Evolutionary conservation across 2,113 vertebrate species (phyloP), one percentile per base, ranked within the genome.

Genomic region (Sigmodon hispidus): DNA sequence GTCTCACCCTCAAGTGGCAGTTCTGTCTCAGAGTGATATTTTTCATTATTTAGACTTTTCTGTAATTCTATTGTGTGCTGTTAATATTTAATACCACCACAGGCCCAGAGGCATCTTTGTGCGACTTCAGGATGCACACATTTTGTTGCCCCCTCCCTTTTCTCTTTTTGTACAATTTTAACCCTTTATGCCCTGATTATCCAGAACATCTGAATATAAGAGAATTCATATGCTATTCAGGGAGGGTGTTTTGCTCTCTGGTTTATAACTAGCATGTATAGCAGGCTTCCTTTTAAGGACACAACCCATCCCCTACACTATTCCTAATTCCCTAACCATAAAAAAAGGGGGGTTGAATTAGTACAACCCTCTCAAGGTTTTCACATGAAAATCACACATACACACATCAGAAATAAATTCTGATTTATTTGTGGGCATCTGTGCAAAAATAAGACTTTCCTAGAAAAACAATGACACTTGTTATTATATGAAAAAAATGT

Each of bases 11-110:
- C 88, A 10, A 84, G 88, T 43, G 93, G 90, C 43, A 59, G 67
- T 43, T 93, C 80, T 72, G 87, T 87, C 79, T 77, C 87, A 86
- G 80, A 94, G n/a, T 10, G 13, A 22, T 26, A 87, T 86, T 95
- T 97, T 96, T 96, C 76, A 97, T 97, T 97, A 96, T 94, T 96
- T 96, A 94, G 91, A 65, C 29, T 94, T 93, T 96, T 88, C 70
- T 70, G 7, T 94, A 95, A 96, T 96, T 97, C 97, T 95, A 94
- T 91, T 94, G 95, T 91, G 79, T 92, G 85, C 92, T 77, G 87
- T 95, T 96, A 96, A 97, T 96, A 95, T 97, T 97, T 97, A 94
- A 96, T 95, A 95, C 80, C 63, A 90, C 61, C n/a, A 87, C 15
- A 85, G 22, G 70, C 70, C 26, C 34, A 96, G 87, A 88, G 91